Evolutionary conservation across 2,113 vertebrate species (phyloP).

Genomic region (Epinephelus cyanopodus): DNA sequence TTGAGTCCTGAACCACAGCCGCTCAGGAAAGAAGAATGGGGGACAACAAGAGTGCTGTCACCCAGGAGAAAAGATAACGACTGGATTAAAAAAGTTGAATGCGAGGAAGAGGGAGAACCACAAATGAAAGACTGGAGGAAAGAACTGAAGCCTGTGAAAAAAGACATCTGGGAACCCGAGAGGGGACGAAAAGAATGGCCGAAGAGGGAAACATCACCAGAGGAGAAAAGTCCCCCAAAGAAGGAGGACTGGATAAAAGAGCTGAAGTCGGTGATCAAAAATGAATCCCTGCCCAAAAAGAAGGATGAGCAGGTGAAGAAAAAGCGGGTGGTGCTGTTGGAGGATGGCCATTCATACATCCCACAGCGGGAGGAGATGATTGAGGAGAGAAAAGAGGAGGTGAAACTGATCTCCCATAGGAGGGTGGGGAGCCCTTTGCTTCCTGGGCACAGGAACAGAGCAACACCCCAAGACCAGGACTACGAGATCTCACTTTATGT

Average conservation of each 20-base stretch:
- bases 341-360: slow-evolving; percentile 59
- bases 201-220: neutral
- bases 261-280: slow-evolving; percentile 74
- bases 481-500: slow-evolving; percentile 92
- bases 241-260: slow-evolving; percentile 74
- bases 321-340: slow-evolving; percentile 76
- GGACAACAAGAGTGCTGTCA: slow-evolving; percentile 22
- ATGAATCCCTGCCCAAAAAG: slow-evolving; percentile 34
- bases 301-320: slow-evolving; percentile 70
- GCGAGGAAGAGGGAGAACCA: neutral
- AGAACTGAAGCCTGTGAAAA: slow-evolving; percentile 58
- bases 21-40: slow-evolving; percentile 22
- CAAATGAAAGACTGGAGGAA: slow-evolving; percentile 62
- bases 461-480: slow-evolving; percentile 68
- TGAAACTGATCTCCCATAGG: slow-evolving; percentile 45
- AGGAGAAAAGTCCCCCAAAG: neutral
- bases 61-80: slow-evolving; percentile 58
- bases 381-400: slow-evolving; percentile 44
- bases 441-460: slow-evolving; percentile 7
- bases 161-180: slow-evolving; percentile 34
- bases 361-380: slow-evolving; percentile 59
- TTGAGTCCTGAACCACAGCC: slow-evolving; percentile 4
- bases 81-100: slow-evolving; percentile 63
- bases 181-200: slow-evolving; percentile 21
- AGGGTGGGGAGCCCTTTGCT: slow-evolving; percentile 51